phyloP scores from a whole-genome alignment of 2,888 invertebrate genomes.

The Sinopyrophorus schimmeli region DNA sequence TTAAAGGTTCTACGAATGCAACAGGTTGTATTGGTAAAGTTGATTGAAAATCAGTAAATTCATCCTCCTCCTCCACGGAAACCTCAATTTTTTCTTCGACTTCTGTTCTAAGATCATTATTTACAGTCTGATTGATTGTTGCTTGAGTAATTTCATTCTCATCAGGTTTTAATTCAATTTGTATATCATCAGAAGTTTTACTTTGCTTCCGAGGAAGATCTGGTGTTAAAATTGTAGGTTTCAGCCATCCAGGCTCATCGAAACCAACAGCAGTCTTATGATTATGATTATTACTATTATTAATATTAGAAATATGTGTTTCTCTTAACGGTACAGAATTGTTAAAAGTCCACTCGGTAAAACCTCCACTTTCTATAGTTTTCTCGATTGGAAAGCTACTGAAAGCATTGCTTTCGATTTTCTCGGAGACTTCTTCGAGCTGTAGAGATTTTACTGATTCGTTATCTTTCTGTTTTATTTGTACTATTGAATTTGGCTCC shows the following conservation, averaged over 20 bases:
- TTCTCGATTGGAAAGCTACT: slow-evolving; percentile 53
- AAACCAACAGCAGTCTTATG: slow-evolving; percentile 19
- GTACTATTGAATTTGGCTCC: too few relatives aligned
- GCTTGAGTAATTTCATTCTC: slow-evolving; percentile 19
- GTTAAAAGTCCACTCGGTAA: slow-evolving; percentile 25
- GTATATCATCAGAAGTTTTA: too few relatives aligned
- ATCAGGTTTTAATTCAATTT: slow-evolving; percentile 27
- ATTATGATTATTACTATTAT: not conserved
- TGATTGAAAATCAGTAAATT: slow-evolving; percentile 53
- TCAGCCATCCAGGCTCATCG: slow-evolving; percentile 41
- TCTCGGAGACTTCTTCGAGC: slow-evolving; percentile 31
- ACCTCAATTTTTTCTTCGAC: too few relatives aligned
- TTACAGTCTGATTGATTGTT: too few relatives aligned
- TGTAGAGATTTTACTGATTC: slow-evolving; percentile 44
- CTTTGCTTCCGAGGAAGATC: slow-evolving; percentile 38
- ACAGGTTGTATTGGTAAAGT: slow-evolving; percentile 3
- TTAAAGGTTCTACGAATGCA: slow-evolving; percentile 14
- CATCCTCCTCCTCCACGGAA: slow-evolving; percentile 50
- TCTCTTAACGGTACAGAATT: slow-evolving; percentile 48
- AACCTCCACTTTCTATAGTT: not conserved
- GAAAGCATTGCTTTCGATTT: slow-evolving; percentile 42
- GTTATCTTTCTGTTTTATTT: too few relatives aligned
- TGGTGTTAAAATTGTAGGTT: slow-evolving; percentile 47
- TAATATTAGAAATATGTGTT: slow-evolving; percentile 48
- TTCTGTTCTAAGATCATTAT: too few relatives aligned